Base-by-base conservation (phyloP, 1,140 invertebrate species). In the Araneus ventricosus region DNA sequence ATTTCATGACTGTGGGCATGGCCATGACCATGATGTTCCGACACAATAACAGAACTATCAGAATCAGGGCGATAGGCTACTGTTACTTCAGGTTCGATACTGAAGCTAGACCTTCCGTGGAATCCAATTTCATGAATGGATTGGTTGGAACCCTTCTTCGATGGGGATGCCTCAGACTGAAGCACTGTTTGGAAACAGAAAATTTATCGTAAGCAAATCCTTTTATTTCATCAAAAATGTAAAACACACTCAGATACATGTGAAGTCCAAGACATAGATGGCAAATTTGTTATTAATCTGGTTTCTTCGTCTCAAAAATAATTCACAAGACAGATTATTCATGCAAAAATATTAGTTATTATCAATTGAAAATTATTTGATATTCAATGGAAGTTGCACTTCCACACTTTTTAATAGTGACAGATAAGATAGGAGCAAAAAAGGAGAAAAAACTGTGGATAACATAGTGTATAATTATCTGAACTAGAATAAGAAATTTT, bases 1-100 rank as follows among this genome's bases (percentile, higher is more conserved):
- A 97, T 97, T n/a, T 97, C 97, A 95, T 98, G 97, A 20, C 98
- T 97, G 94, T 98, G 97, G 1, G 97, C 97, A 95, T 98, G 98
- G 22, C 97, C 97, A 95, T 98, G 98, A 0, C 98, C 97, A 95
- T 98, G 98, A 96, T 98, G 98, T 1, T 93, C 90, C 1, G 93
- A 88, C 4, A 91, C 93, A 79, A 91, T 80, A 8, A 93, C 88
- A 37, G 89, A 89, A 8, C 88, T 92, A n/a, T 94, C 85, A 24
- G 88, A 89, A 41, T 86, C 88, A 3, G 88, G 93, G 0, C 85
- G 82, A 41, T 88, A 88, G 14, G 67, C 63, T 4, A 82, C 90
- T 2, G 75, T 91, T 0, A 52, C 89, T 61, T 89, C 93, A 27
- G 93, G 85, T 37, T 89, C 93, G 6, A 88, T 30, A n/a, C 93